Evolutionary conservation across 2,888 invertebrate species (phyloP).

Genomic region (Pammene aurita): DNA sequence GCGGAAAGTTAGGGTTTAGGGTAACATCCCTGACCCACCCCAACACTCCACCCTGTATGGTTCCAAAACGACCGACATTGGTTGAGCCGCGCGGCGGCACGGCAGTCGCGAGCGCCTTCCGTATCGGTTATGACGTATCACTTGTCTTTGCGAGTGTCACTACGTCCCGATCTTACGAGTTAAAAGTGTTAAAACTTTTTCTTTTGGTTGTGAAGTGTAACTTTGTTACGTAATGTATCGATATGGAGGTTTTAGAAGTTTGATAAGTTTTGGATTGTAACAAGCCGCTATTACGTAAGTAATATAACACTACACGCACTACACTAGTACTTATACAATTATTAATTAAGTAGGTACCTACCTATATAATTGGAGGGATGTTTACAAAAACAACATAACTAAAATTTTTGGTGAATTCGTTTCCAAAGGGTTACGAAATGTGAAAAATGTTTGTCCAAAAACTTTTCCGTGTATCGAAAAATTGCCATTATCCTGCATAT

Average conservation of each 20-base stretch:
- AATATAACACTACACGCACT: not conserved
- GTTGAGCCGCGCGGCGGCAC: too few species aligned
- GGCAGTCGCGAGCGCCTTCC: slow-evolving; percentile 26
- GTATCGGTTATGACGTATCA: slow-evolving; percentile 33
- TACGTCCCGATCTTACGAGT: not conserved
- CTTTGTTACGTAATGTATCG: slow-evolving; percentile 19
- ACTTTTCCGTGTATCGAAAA: too few species aligned
- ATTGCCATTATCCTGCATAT: too few species aligned
- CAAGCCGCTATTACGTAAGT: slow-evolving; percentile 25
- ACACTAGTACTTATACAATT: too few species aligned
- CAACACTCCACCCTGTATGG: not conserved
- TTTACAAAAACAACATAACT: too few species aligned
- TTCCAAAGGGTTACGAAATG: too few species aligned
- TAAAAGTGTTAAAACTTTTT: not conserved
- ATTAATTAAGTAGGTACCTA: too few species aligned
- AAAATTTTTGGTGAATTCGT: too few species aligned
- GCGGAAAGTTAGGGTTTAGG: too few species aligned
- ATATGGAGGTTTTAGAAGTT: slow-evolving; percentile 4
- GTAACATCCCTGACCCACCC: slow-evolving; percentile 1
- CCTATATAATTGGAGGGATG: too few species aligned
- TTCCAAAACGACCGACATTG: not conserved
- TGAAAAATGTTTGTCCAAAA: too few species aligned
- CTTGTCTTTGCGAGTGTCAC: slow-evolving; percentile 41
- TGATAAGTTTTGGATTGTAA: slow-evolving; percentile 21
- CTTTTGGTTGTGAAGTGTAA: not conserved